phyloP scores from a whole-genome alignment of 2,888 invertebrate genomes.

The Deilephila elpenor region DNA sequence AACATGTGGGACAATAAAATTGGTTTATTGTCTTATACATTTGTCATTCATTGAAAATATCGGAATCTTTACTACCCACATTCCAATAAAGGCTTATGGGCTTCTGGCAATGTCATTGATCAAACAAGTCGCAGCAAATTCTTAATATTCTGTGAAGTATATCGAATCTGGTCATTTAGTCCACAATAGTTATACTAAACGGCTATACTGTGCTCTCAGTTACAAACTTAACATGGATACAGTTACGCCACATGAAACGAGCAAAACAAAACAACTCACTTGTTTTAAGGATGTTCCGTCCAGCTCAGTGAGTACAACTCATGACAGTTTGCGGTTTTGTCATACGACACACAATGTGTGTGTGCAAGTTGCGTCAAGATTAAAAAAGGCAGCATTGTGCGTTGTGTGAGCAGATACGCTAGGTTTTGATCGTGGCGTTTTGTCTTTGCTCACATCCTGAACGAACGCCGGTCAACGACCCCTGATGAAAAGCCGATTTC shows the following conservation, averaged over 20 bases:
- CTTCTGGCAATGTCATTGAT: no score
- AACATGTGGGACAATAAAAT: no score
- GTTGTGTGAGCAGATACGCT: constrained; percentile 53
- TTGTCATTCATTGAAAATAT: no score
- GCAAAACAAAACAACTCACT: background rate
- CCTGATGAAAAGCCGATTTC: constrained; percentile 71
- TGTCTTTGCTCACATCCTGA: constrained; percentile 81
- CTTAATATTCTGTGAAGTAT: no score
- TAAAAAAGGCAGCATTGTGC: constrained; percentile 47
- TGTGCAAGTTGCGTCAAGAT: constrained; percentile 28
- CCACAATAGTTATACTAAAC: no score
- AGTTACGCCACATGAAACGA: background rate
- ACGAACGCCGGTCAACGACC: constrained; percentile 68
- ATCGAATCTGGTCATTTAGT: no score
- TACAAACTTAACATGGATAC: no score
- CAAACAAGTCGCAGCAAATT: no score
- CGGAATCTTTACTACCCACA: no score
- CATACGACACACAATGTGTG: constrained; percentile 30
- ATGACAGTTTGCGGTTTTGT: constrained; percentile 31
- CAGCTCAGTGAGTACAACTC: background rate
- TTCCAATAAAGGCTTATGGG: no score
- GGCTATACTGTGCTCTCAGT: no score
- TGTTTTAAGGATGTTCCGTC: constrained; percentile 23
- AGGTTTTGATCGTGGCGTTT: constrained; percentile 68
- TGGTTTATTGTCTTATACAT: no score